Conservation (phyloP, 2,797 vertebrate genomes). For the Amblyopsis hoosieri region DNA sequence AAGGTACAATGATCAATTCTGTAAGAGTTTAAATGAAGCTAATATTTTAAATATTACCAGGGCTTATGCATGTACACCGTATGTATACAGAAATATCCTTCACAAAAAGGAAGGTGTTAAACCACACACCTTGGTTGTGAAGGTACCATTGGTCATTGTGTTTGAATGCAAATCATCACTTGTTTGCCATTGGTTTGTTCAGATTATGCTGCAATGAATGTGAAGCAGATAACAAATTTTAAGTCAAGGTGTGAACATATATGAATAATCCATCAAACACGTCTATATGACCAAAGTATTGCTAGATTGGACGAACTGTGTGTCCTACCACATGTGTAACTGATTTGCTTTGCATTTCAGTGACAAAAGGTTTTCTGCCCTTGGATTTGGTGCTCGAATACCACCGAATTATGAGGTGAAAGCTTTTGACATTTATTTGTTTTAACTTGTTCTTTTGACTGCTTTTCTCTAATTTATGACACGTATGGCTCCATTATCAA, state of each 20-base stretch:
- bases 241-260: constrained; percentile 2
- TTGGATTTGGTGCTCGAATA: constrained; percentile 96
- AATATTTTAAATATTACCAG: too few relatives aligned
- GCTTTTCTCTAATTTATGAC: constrained; percentile 10
- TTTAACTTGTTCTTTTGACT: constrained; percentile 21
- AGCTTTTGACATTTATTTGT: not conserved
- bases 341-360: constrained; percentile 74
- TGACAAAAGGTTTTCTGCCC: constrained; percentile 93
- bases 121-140: too few relatives aligned
- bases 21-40: too few relatives aligned
- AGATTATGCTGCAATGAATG: not conserved
- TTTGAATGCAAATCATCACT: too few relatives aligned
- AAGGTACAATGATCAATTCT: too few relatives aligned
- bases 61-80: too few relatives aligned
- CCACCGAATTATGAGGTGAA: constrained; percentile 94
- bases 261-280: not conserved
- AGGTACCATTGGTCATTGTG: too few relatives aligned
- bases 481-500: too few relatives aligned
- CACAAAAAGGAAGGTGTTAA: too few relatives aligned
- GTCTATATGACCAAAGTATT: constrained; percentile 22
- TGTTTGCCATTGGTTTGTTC: too few relatives aligned
- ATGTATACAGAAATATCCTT: too few relatives aligned
- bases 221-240: not conserved
- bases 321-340: constrained; percentile 21
- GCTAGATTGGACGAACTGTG: constrained; percentile 5